Conservation (phyloP, 2,113 vertebrate species). For the Machaerirhynchus nigripectus region DNA sequence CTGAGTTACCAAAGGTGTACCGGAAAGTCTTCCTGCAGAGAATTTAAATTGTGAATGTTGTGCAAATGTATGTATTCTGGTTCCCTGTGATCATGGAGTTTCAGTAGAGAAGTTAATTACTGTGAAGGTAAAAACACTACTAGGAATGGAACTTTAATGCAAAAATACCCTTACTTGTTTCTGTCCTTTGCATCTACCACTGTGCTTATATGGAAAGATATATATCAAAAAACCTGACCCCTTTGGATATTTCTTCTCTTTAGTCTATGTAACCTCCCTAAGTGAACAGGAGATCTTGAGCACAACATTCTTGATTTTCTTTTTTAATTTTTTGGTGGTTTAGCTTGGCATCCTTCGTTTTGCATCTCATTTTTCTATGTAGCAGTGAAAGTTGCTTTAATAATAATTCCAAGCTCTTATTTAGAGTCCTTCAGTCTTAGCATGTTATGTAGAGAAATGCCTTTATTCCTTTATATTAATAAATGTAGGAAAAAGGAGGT, state of each 20-base stretch:
- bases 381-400: neutral
- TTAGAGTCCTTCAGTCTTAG: neutral
- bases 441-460: neutral
- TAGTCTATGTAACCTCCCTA: neutral
- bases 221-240: fast-evolving
- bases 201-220: neutral
- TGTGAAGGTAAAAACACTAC: neutral
- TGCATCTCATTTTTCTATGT: neutral
- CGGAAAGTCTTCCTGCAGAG: fast-evolving
- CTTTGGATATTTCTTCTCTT: neutral
- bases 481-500: neutral
- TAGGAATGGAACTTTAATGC: neutral
- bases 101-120: neutral
- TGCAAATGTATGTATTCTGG: neutral
- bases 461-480: neutral
- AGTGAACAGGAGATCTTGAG: neutral
- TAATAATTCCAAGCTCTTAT: neutral
- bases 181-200: neutral
- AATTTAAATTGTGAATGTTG: neutral
- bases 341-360: neutral
- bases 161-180: neutral
- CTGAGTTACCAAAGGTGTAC: neutral
- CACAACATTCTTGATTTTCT: neutral
- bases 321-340: neutral
- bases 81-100: neutral